These are phyloP conservation scores for Drosophila sechellia DNA, from an alignment of 1,140 invertebrate species.

Conservation along the genomic window DNA sequence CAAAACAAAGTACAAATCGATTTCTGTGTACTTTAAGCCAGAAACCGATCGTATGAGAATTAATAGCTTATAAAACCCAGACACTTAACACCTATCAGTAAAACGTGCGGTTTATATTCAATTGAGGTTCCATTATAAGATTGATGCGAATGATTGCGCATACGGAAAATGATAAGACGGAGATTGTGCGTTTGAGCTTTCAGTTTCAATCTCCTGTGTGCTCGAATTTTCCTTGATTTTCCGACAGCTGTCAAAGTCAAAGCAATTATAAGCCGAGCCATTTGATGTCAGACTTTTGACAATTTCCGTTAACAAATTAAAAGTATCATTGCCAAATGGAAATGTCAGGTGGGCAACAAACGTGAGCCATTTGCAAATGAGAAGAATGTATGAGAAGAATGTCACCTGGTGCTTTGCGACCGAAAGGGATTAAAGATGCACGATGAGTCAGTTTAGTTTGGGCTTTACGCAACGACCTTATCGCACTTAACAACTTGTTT, in stretches of 20 bases:
- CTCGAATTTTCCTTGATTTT: conserved; percentile 8
- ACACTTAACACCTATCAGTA: conserved; percentile 16
- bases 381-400: conserved; percentile 19
- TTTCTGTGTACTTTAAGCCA: neutral
- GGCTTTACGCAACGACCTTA: conserved; percentile 48
- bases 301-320: conserved; percentile 57
- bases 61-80: neutral
- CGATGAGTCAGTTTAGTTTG: conserved; percentile 5
- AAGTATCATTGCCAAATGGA: conserved; percentile 7
- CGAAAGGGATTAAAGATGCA: conserved; percentile 3
- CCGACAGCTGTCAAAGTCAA: conserved; percentile 37
- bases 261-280: conserved; percentile 45
- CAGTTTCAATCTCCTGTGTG: neutral
- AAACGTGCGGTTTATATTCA: conserved; percentile 3
- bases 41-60: neutral
- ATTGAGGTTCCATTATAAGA: conserved; percentile 4
- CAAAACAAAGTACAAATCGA: neutral
- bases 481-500: conserved; percentile 54
- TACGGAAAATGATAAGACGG: conserved; percentile 10
- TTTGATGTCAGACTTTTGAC: conserved; percentile 39
- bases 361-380: conserved; percentile 47
- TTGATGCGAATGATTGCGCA: conserved; percentile 20
- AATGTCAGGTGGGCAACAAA: conserved; percentile 14
- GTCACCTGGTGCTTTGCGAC: neutral
- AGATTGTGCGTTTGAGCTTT: conserved; percentile 2